Evolutionary conservation across 2,113 vertebrate species (phyloP).

Genomic region (Myotis davidii): DNA sequence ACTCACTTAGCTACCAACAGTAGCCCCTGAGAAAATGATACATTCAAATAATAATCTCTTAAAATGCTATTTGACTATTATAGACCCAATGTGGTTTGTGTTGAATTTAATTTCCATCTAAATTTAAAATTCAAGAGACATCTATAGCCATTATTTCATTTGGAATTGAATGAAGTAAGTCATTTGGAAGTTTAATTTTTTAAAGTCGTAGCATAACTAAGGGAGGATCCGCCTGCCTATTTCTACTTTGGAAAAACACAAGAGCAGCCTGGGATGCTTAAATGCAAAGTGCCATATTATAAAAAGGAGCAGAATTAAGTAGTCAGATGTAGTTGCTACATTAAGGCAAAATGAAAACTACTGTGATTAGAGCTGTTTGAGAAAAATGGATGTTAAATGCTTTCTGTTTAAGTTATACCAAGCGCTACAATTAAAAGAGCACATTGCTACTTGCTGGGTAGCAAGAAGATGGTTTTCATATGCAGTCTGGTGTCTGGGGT

Average conservation of each 20-base stretch:
- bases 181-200: slow-evolving; percentile 76
- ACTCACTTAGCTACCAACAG: slow-evolving; percentile 64
- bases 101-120: slow-evolving; percentile 77
- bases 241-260: slow-evolving; percentile 60
- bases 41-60: slow-evolving; percentile 74
- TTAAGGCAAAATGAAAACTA: slow-evolving; percentile 75
- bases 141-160: slow-evolving; percentile 76
- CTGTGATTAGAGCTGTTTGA: slow-evolving; percentile 73
- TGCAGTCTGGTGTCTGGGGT: not conserved
- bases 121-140: slow-evolving; percentile 72
- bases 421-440: slow-evolving; percentile 72
- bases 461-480: not conserved
- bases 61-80: slow-evolving; percentile 77
- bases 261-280: slow-evolving; percentile 44
- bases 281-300: slow-evolving; percentile 61
- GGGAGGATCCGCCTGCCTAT: slow-evolving; percentile 36
- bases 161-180: slow-evolving; percentile 72
- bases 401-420: slow-evolving; percentile 61
- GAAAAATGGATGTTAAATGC: slow-evolving; percentile 73
- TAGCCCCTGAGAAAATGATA: slow-evolving; percentile 71
- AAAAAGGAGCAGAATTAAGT: slow-evolving; percentile 70
- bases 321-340: slow-evolving; percentile 70
- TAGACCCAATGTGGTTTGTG: slow-evolving; percentile 55
- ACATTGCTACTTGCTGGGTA: not conserved
- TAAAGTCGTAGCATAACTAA: slow-evolving; percentile 64